Evolutionary conservation across 2,888 invertebrate genomes (phyloP).

Genomic region (Lepas anatifera): DNA sequence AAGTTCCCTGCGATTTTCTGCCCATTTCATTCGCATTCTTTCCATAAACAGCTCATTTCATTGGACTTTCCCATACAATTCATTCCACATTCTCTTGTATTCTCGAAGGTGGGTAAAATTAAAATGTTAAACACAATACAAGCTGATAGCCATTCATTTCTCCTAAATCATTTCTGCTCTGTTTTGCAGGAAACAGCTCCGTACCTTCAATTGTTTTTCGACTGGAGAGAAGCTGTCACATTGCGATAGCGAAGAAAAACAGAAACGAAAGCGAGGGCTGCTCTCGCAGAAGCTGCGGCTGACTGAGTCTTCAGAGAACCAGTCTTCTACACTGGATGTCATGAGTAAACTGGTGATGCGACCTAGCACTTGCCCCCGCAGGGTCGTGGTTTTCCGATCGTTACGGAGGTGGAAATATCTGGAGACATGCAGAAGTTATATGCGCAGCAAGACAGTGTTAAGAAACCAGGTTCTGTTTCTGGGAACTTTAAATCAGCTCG

Average conservation of each 20-base stretch:
- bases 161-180: too few species aligned
- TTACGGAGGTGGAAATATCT: not conserved
- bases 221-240: not conserved
- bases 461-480: too few species aligned
- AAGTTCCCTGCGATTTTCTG: too few species aligned
- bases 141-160: too few species aligned
- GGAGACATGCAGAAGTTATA: too few species aligned
- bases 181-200: not conserved
- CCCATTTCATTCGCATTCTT: too few species aligned
- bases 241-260: not conserved
- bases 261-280: not conserved
- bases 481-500: not conserved
- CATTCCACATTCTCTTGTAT: too few species aligned
- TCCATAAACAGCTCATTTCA: too few species aligned
- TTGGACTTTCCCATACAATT: too few species aligned
- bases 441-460: too few species aligned
- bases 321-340: not conserved
- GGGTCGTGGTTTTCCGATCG: not conserved
- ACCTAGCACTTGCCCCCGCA: not conserved
- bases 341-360: not conserved
- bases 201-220: not conserved
- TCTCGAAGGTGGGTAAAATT: too few species aligned
- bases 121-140: too few species aligned
- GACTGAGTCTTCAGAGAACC: not conserved
- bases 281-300: not conserved